Conservation (phyloP, 2,113 vertebrate species). For the Lophotis ruficrista region DNA sequence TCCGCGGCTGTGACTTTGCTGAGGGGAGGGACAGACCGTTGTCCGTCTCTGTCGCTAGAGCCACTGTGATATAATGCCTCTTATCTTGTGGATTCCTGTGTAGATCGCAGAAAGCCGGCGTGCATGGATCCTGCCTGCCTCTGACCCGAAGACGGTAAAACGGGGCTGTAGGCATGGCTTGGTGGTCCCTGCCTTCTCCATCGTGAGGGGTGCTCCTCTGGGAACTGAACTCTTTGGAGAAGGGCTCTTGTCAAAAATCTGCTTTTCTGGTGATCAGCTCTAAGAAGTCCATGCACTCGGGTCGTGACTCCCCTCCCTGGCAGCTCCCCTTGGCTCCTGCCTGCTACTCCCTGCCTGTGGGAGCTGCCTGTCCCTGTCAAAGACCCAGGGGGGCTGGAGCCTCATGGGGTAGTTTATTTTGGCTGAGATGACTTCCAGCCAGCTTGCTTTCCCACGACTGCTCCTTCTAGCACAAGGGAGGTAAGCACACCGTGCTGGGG, state of each 20-base stretch:
- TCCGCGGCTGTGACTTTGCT: neutral
- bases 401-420: neutral
- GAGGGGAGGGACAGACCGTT: neutral
- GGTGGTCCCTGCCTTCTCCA: neutral
- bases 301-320: neutral
- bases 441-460: neutral
- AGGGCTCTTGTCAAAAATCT: neutral
- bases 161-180: slow-evolving; percentile 3
- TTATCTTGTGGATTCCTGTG: slow-evolving; percentile 72
- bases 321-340: neutral
- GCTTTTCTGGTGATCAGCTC: neutral
- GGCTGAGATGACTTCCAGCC: neutral
- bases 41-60: neutral
- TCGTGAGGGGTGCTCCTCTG: neutral
- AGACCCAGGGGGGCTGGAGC: neutral
- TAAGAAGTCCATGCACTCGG: slow-evolving; percentile 54
- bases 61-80: neutral
- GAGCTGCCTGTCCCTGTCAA: neutral
- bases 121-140: slow-evolving; percentile 71
- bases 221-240: slow-evolving; percentile 2
- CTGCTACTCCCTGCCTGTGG: neutral
- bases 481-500: neutral
- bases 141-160: slow-evolving; percentile 68
- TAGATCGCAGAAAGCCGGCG: slow-evolving; percentile 77
- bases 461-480: neutral